Percentiles rank a stretch among this genome's conserved stretches.
Conservation (phyloP, 2,113 vertebrate genomes). For the Tragulus kanchil region DNA sequence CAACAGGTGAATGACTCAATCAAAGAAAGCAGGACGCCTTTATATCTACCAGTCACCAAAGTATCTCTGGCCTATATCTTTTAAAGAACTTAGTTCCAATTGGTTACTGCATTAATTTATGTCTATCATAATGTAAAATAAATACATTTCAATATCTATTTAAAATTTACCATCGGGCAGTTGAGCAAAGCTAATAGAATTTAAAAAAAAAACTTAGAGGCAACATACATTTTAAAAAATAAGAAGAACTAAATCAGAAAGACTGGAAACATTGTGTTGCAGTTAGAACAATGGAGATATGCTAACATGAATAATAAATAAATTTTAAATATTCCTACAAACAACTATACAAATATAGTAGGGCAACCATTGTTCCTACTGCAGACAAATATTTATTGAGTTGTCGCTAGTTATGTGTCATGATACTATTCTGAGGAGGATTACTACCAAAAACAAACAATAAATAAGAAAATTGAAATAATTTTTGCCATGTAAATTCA, state of each 20-base stretch:
- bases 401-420: not conserved
- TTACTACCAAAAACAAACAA: not conserved
- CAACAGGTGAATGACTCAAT: not conserved
- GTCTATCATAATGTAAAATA: not conserved
- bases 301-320: not conserved
- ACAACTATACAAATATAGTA: not conserved
- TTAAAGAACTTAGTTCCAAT: not conserved
- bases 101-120: not conserved
- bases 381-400: not conserved
- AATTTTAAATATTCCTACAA: not conserved
- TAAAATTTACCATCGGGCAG: not conserved
- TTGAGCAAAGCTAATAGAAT: not conserved
- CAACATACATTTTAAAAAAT: not conserved
- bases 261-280: not conserved
- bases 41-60: not conserved
- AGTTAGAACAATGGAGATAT: slow-evolving; percentile 14
- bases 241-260: not conserved
- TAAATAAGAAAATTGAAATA: not conserved
- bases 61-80: not conserved
- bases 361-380: not conserved
- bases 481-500: not conserved
- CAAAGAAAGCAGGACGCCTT: not conserved
- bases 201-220: not conserved
- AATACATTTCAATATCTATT: not conserved
- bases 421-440: not conserved